Evolutionary conservation across 2,888 invertebrate genomes (phyloP), one percentile per base, ranked within the genome.

Genomic region (Theretra japonica): DNA sequence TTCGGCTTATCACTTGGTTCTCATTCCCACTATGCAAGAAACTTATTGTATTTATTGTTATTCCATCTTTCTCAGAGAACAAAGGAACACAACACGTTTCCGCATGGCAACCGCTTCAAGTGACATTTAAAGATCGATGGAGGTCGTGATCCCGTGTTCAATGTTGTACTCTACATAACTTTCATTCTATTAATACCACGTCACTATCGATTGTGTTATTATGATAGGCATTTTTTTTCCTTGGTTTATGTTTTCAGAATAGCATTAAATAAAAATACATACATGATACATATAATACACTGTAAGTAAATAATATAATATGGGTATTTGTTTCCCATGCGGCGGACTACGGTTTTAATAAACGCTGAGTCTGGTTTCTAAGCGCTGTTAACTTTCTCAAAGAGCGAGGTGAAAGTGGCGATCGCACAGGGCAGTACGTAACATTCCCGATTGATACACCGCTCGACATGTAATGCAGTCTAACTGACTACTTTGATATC

Each of bases 51-150:
- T 87, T 86, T 48, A 41, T 23, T 65, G 23, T 65, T 60, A 28
- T 59, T 60, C 41, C 23, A 84, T 86, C 84, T 88, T 83, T 81
- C 82, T 80, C 81, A 73, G 83, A 82, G 89, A 88, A 90, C 90
- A 90, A 92, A 90, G 89, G 88, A 85, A 84, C 85, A 82, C 79
- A 85, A 84, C 85, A 82, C 79, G 79, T 75, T 93, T 93, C 93
- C 92, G 92, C 89, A 82, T 90, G 84, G 90, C 86, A 90, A 91
- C 91, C 77, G 80, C 84, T 84, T 81, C 91, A 86, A 91, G 89
- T 93, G 93, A 92, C 91, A 93, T 93, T 93, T 92, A 91, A 88
- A 80, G 88, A 89, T 88, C 88, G 88, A 90, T 89, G 87, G 91
- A 92, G 92, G 90, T 90, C 91, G 80, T 84, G 85, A 84, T 88